Base-by-base conservation (phyloP, 1,140 invertebrate species). In the Drosophila lowei region DNA sequence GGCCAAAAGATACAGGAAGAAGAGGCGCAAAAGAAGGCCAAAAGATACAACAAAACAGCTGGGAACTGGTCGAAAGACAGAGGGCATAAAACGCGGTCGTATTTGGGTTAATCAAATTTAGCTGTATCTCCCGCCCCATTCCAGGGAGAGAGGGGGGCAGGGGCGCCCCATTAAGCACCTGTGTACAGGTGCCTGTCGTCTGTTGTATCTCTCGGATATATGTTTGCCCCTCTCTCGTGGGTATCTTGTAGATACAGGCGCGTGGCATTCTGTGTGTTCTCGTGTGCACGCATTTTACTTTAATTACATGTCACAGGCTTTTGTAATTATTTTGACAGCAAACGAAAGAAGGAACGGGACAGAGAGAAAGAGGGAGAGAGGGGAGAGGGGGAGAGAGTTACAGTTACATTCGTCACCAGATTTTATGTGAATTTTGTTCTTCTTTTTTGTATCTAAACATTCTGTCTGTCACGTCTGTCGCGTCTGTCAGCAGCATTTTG, bases 41-140 rank as follows among this genome's bases (percentile, higher is more conserved):
- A 34, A 64, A 66, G 50, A 49, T 43, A 41, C 34, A 38, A 43
- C 21, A 16, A 53, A 79, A 47, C 44, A 61, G 59, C 77, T 58
- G 43, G 44, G 46, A 23, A 30, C 18, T 38, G 23, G 50, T 13
- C 34, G 30, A 53, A 38, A 52, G 13, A 34, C 15, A 34, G 38
- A 25, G 50, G 50, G 52, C 58, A 61, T 43, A 21, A 38, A 23
- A 21, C 54, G 23, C 18, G 28, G 23, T 23, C 23, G 7, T 81
- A 70, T 85, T 75, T 86, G 73, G 81, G 81, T 86, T 86, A 88
- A 86, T 88, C 81, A 86, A 88, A 88, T 86, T 88, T 86, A 58
- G 72, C 41, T 43, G 72, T 23, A 53, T 62, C 47, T 9, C 47
- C 47, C 34, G 43, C 48, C 55, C 65, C 71, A 70, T 68, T 60